Base-by-base conservation (phyloP, 2,797 vertebrate genomes). In the Rhinichthys osculus region DNA sequence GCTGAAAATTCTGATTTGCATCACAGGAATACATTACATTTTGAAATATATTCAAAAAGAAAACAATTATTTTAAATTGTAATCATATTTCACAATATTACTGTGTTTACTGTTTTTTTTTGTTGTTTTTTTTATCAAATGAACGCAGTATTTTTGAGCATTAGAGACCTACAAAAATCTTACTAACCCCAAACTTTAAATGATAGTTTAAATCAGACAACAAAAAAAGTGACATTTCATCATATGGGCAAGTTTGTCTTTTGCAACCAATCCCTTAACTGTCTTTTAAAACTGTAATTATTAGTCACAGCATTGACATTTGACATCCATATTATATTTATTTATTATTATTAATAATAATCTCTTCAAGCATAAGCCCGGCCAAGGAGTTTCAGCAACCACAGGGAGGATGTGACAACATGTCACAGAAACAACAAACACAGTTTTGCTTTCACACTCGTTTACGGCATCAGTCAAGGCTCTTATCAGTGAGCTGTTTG, bases 251-350 rank as follows among this genome's bases (percentile, higher is more conserved):
- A 33, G 69, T 82, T 82, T 82, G 50, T n/a, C 7, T 44, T 72
- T 57, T 57, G 69, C 38, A 82, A 44, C 2, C 0, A 82, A 44
- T 5, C 23, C 47, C 13, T 23, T 10, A 14, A 57, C 23, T 57
- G 16, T 44, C 38, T 59, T 23, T 57, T 21, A 33, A 59, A 72
- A 33, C 40, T 8, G 4, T 57, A 30, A 42, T 13, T 23, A 10
- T 74, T 35, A 73, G 67, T 71, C 17, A 72, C 8, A 82, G 11
- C 30, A 35, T 52, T 76, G 59, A 52, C 82, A 50, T 38, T 83
- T 83, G 59, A 50, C 42, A 76, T 67, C 19, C 23, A 52, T 23
- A 52, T 82, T 23, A 38, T n/a, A 3, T 52, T 80, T 50, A 4
- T 57, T 33, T 38, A 30, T 14, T 5, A 23, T 38, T 57, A 23